These are phyloP conservation scores for Phyllotis vaccarum DNA, from an alignment of 2,797 vertebrate genomes.

Conservation along the genomic window DNA sequence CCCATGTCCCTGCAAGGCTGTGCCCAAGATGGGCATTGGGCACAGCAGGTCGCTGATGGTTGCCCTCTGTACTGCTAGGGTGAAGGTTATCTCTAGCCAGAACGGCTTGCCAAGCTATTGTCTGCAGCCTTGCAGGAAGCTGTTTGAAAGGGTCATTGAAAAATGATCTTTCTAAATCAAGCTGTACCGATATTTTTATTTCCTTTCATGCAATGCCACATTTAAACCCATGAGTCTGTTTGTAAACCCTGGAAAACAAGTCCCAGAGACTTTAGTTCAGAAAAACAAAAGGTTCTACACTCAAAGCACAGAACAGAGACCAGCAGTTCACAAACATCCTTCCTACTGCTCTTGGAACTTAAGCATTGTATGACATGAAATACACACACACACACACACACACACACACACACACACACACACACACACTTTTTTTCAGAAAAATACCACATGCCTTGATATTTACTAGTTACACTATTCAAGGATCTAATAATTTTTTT, in stretches of 20 bases:
- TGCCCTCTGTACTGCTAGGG: neutral
- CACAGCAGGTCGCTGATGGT: neutral
- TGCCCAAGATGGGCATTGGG: neutral
- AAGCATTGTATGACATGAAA: neutral
- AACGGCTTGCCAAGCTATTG: constrained; percentile 69
- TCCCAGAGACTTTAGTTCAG: constrained; percentile 19
- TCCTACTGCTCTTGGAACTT: neutral
- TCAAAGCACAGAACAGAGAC: neutral
- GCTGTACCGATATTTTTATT: constrained; percentile 83
- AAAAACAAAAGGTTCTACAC: constrained; percentile 28
- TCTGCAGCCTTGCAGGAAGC: constrained; percentile 80
- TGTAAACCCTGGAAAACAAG: constrained; percentile 70
- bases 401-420: neutral
- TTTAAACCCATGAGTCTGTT: constrained; percentile 76
- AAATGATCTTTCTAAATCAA: constrained; percentile 84
- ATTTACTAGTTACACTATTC: neutral
- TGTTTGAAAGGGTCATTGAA: constrained; percentile 77
- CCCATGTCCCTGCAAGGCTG: neutral
- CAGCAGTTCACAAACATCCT: neutral
- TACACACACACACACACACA: neutral
- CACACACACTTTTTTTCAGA: neutral
- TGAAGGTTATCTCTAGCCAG: constrained; percentile 62
- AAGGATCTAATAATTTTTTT: neutral
- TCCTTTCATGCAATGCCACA: constrained; percentile 82
- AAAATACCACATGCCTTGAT: neutral